These are phyloP conservation scores for Trichonephila clavipes DNA, from an alignment of 1,140 invertebrate species.

Conservation along the genomic window DNA sequence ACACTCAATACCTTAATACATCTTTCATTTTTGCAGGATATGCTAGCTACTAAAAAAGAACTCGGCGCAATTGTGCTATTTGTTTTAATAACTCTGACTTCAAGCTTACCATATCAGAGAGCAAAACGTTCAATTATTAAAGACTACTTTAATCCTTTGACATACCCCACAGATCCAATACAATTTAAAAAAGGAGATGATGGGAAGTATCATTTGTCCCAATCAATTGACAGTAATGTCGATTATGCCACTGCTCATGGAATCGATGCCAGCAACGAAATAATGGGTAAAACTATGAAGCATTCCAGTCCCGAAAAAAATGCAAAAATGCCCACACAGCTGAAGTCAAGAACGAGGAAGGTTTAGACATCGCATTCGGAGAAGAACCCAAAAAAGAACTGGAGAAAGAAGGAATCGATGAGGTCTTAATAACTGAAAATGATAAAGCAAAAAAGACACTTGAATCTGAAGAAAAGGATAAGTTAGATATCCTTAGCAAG, in stretches of 20 bases:
- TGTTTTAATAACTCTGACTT: background rate
- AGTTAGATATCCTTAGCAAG: background rate
- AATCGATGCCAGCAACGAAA: conserved; percentile 1
- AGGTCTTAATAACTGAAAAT: background rate
- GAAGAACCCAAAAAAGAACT: background rate
- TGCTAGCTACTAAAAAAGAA: background rate
- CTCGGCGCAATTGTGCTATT: background rate
- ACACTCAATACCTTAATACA: too few relatives aligned
- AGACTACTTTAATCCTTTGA: conserved; percentile 15
- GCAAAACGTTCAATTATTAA: background rate
- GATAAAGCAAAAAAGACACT: background rate
- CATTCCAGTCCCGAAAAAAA: background rate
- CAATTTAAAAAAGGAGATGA: conserved; percentile 2
- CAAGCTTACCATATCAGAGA: background rate
- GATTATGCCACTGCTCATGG: background rate
- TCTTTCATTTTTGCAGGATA: background rate
- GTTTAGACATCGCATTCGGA: background rate
- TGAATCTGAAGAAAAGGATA: background rate
- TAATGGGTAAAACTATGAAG: background rate
- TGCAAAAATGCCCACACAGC: background rate
- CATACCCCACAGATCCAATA: background rate
- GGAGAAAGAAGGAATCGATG: background rate
- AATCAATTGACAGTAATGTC: background rate
- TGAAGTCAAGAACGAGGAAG: background rate
- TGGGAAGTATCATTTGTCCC: background rate